These are phyloP conservation scores for Canis aureus DNA, from an alignment of 2,113 vertebrate genomes.

Conservation along the genomic window DNA sequence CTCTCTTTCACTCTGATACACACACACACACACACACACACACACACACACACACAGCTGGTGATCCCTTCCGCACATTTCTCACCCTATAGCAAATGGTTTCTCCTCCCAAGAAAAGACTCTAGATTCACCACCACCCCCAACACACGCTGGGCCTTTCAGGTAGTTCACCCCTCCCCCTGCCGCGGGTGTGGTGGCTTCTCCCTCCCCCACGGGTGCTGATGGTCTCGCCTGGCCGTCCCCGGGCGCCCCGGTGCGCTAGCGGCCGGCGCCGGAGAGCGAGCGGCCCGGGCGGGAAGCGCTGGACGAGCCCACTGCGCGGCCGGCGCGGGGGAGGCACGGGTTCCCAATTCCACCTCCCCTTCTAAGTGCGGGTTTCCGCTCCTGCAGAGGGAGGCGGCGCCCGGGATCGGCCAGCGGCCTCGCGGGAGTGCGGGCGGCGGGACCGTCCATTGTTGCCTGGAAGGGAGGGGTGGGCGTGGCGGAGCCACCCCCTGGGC, in stretches of 20 bases:
- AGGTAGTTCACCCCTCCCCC: neutral
- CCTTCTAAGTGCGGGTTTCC: slow-evolving; percentile 24
- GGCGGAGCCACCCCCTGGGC: neutral
- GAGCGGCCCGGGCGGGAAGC: neutral
- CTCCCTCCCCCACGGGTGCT: neutral
- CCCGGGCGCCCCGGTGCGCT: neutral
- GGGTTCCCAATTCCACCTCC: neutral
- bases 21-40: neutral
- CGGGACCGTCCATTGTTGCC: slow-evolving; percentile 62
- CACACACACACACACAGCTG: neutral
- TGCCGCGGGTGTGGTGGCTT: neutral
- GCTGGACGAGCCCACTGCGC: slow-evolving; percentile 8
- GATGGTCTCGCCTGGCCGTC: neutral
- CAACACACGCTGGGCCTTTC: neutral
- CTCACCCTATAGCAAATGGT: neutral
- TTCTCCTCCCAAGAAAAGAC: neutral
- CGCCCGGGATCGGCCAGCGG: neutral
- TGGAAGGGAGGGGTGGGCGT: slow-evolving; percentile 51
- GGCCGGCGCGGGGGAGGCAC: neutral
- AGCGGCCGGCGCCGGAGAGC: neutral
- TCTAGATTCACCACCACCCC: neutral
- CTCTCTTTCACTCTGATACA: too few species aligned
- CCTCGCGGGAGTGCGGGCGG: neutral
- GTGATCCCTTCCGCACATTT: neutral
- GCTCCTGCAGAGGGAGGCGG: neutral